Percentiles rank a stretch among this genome's conserved stretches.
phyloP scores from a whole-genome alignment of 2,113 vertebrate species.

The Chitala chitala region DNA sequence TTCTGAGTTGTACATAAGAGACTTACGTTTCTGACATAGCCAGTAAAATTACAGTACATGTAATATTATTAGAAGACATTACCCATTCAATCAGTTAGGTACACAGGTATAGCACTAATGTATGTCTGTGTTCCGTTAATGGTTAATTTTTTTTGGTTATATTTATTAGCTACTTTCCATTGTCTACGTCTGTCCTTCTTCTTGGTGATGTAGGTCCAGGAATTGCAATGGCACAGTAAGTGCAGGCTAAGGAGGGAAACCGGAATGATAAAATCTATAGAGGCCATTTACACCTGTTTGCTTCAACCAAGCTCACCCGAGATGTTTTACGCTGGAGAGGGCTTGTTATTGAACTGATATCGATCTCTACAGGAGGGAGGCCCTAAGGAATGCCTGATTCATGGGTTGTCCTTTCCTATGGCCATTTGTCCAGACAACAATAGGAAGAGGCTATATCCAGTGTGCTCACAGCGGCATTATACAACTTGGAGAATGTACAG shows the following conservation, averaged over 20 bases:
- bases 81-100: no score
- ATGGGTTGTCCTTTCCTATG: slow-evolving; percentile 9
- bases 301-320: slow-evolving; percentile 13
- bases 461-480: slow-evolving; percentile 6
- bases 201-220: neutral
- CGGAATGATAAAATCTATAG: slow-evolving; percentile 18
- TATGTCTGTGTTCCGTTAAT: neutral
- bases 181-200: neutral
- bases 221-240: neutral
- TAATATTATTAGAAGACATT: no score
- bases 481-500: neutral
- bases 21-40: no score
- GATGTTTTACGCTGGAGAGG: slow-evolving; percentile 17
- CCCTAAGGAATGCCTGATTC: slow-evolving; percentile 19
- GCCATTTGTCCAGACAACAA: neutral
- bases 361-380: slow-evolving; percentile 9
- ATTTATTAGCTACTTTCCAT: neutral
- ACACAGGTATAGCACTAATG: no score
- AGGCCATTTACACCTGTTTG: slow-evolving; percentile 16
- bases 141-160: neutral
- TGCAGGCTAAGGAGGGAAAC: neutral
- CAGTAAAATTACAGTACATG: no score
- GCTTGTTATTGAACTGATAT: slow-evolving; percentile 22
- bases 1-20: no score
- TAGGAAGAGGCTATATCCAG: neutral